Percentiles rank a stretch among this genome's conserved stretches.
phyloP scores from a whole-genome alignment of 2,113 vertebrate genomes.

The Pygoscelis antarcticus region DNA sequence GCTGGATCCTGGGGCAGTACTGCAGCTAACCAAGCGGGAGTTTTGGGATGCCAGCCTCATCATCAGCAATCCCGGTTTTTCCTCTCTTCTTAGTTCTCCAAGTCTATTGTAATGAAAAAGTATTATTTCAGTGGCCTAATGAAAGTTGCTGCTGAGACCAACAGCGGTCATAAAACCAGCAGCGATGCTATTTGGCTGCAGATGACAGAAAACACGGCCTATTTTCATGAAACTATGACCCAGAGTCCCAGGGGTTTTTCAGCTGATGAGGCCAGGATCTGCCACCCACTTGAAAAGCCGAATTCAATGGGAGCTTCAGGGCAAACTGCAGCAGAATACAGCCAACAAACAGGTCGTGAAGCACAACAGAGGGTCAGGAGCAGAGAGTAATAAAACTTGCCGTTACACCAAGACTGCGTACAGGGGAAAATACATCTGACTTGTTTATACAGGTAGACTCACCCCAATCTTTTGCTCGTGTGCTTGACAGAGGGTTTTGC shows the following conservation, averaged over 20 bases:
- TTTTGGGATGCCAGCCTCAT: rapidly evolving
- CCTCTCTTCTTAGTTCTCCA: background rate
- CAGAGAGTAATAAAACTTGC: rapidly evolving
- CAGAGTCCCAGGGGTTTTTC: background rate
- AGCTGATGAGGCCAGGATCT: background rate
- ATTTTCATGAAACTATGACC: background rate
- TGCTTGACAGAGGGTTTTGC: background rate
- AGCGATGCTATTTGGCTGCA: background rate
- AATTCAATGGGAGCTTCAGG: background rate
- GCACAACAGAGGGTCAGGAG: too few relatives aligned
- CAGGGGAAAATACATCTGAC: background rate
- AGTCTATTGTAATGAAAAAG: background rate
- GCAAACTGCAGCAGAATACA: background rate
- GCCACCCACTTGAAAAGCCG: background rate
- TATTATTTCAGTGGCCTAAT: background rate
- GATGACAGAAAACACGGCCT: rapidly evolving
- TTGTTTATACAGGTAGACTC: rapidly evolving
- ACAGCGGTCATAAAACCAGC: background rate
- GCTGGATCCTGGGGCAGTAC: background rate
- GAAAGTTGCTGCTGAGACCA: background rate
- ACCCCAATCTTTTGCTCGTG: background rate
- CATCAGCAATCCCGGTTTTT: rapidly evolving
- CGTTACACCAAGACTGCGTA: rapidly evolving
- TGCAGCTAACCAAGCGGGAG: background rate
- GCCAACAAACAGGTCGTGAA: background rate